Evolutionary conservation across 2,888 invertebrate genomes (phyloP).

Genomic region (Zygothrica quintamaculata): DNA sequence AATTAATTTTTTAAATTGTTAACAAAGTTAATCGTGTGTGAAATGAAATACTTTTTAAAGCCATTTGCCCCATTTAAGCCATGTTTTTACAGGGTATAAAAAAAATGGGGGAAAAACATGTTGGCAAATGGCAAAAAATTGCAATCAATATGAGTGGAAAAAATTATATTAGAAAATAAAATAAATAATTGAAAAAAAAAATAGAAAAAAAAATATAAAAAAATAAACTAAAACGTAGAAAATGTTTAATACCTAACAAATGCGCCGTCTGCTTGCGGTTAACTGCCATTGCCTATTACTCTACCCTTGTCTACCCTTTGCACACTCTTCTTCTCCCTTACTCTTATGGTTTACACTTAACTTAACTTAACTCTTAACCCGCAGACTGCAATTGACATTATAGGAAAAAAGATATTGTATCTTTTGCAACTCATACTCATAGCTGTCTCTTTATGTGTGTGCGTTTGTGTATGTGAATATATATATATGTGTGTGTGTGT

Average conservation of each 20-base stretch:
- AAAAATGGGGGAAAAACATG: constrained; percentile 42
- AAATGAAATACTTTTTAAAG: constrained; percentile 27
- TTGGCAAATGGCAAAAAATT: constrained; percentile 52
- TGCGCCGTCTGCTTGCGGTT: constrained; percentile 56
- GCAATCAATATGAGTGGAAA: constrained; percentile 65
- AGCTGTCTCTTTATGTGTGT: constrained; percentile 1
- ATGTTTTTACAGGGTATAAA: constrained; percentile 1
- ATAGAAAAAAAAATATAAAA: constrained; percentile 12
- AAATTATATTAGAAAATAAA: constrained; percentile 4
- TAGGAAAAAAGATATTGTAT: constrained; percentile 48
- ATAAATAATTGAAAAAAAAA: not conserved
- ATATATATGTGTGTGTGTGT: too few relatives aligned
- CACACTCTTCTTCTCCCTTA: too few relatives aligned
- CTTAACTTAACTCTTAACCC: not conserved
- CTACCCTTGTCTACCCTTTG: not conserved
- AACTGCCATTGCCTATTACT: not conserved
- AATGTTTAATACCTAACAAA: constrained; percentile 46
- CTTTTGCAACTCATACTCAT: constrained; percentile 44
- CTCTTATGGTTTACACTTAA: too few relatives aligned
- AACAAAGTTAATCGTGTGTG: constrained; percentile 60
- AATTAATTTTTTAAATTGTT: constrained; percentile 66
- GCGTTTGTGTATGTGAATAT: too few relatives aligned
- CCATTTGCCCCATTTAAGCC: constrained; percentile 22
- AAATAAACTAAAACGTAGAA: constrained; percentile 9
- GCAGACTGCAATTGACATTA: constrained; percentile 50